phyloP scores from a whole-genome alignment of 1,140 invertebrate species.

The Trichonephila clavata region DNA sequence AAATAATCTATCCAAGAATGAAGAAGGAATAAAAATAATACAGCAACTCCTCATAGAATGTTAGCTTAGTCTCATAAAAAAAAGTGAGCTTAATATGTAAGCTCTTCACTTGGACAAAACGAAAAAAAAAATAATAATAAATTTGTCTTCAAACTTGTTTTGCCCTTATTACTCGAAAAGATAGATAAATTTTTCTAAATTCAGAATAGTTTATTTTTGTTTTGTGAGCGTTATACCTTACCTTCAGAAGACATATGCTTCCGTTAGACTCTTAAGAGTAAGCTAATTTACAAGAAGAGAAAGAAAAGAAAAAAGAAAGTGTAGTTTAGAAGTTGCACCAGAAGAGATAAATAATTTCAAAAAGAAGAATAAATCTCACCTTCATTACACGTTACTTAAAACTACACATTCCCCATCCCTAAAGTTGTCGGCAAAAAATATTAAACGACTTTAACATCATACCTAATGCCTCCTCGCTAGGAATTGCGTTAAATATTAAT shows the following conservation, averaged over 20 bases:
- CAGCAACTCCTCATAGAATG: no score
- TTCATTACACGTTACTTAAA: slow-evolving; percentile 7
- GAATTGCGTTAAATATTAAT: slow-evolving; percentile 69
- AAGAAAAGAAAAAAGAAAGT: not conserved
- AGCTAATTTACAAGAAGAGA: not conserved
- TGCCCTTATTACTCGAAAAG: not conserved
- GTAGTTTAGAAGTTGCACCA: not conserved
- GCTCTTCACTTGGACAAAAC: not conserved
- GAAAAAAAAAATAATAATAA: not conserved
- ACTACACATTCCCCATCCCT: not conserved
- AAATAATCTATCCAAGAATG: not conserved
- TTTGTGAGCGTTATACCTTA: not conserved
- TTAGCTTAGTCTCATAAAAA: not conserved
- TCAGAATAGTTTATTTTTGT: not conserved
- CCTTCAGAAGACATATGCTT: not conserved
- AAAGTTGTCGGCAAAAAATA: slow-evolving; percentile 18
- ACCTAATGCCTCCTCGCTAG: slow-evolving; percentile 22
- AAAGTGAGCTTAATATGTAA: not conserved
- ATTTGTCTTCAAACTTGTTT: not conserved
- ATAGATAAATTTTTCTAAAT: slow-evolving; percentile 14
- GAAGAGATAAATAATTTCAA: slow-evolving; percentile 32
- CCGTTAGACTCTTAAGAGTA: not conserved
- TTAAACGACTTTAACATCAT: slow-evolving; percentile 30
- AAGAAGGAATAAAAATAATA: not conserved
- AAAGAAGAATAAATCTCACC: not conserved